phyloP scores from a whole-genome alignment of 1,140 invertebrate genomes.

The Lycorma delicatula region DNA sequence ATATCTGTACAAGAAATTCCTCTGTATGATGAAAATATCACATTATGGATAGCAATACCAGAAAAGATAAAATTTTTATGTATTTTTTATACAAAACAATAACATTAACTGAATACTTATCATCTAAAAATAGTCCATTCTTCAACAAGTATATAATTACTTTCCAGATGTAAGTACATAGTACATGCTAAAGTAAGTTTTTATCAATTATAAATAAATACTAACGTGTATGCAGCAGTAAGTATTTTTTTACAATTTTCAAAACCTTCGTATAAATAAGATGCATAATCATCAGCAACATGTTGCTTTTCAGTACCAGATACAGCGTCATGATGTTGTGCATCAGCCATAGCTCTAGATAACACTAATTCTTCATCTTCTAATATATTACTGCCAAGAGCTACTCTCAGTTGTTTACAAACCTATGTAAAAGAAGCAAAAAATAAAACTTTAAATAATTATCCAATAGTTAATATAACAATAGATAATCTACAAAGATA shows the following conservation, averaged over 20 bases:
- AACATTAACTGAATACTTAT: too few species aligned
- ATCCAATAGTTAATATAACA: too few species aligned
- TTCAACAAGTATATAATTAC: too few species aligned
- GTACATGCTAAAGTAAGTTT: too few species aligned
- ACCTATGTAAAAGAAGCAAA: constrained; percentile 24
- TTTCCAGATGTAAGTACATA: too few species aligned
- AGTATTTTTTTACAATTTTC: constrained; percentile 24
- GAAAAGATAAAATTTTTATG: too few species aligned
- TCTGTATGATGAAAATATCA: too few species aligned
- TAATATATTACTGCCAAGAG: constrained; percentile 24
- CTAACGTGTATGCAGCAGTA: constrained; percentile 23
- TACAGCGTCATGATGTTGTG: constrained; percentile 87
- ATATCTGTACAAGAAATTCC: too few species aligned
- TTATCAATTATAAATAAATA: neutral
- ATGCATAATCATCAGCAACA: constrained; percentile 78
- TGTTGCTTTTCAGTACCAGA: constrained; percentile 89
- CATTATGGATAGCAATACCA: too few species aligned
- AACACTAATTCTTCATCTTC: constrained; percentile 33
- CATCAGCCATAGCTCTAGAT: constrained; percentile 57
- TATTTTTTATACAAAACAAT: too few species aligned
- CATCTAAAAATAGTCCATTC: too few species aligned
- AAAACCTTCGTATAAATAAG: constrained; percentile 53
- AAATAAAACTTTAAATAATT: neutral
- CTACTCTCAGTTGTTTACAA: constrained; percentile 38
- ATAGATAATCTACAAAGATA: too few species aligned